These are phyloP conservation scores for Salvelinus fontinalis DNA, from an alignment of 2,113 vertebrate genomes.

Conservation along the genomic window DNA sequence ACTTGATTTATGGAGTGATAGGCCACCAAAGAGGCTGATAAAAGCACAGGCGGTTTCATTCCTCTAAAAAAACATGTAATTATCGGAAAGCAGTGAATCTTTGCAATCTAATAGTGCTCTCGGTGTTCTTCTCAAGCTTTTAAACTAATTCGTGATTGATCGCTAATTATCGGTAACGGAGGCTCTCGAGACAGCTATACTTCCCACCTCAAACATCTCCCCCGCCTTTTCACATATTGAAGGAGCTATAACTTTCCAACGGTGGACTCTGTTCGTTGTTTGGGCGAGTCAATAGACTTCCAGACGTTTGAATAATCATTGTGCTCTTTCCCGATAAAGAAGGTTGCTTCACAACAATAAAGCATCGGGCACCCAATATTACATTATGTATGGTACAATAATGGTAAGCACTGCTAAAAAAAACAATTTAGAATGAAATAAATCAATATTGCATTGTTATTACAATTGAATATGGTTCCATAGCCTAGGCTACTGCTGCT, in stretches of 20 bases:
- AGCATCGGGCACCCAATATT: slow-evolving; percentile 42
- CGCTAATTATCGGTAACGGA: slow-evolving; percentile 69
- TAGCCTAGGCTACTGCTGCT: not conserved
- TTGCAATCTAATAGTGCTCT: slow-evolving; percentile 71
- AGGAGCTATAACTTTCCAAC: slow-evolving; percentile 63
- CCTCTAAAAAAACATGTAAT: slow-evolving; percentile 55
- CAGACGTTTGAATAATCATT: slow-evolving; percentile 61
- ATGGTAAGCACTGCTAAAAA: not conserved
- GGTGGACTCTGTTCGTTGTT: slow-evolving; percentile 46
- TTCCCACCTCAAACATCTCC: slow-evolving; percentile 13
- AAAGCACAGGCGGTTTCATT: not conserved
- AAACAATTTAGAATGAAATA: not conserved
- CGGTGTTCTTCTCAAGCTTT: slow-evolving; percentile 71
- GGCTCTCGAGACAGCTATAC: slow-evolving; percentile 48
- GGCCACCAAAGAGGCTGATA: not conserved
- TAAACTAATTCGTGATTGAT: slow-evolving; percentile 76
- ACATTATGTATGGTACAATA: slow-evolving; percentile 34
- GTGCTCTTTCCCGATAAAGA: slow-evolving; percentile 57
- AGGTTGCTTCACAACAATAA: slow-evolving; percentile 48
- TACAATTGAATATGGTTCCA: not conserved
- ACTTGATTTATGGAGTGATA: not conserved
- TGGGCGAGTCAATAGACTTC: slow-evolving; percentile 57
- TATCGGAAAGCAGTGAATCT: slow-evolving; percentile 71
- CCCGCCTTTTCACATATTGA: slow-evolving; percentile 43
- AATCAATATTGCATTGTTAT: not conserved